phyloP scores from a whole-genome alignment of 2,797 vertebrate genomes.

The Myioborus melanocephalus region DNA sequence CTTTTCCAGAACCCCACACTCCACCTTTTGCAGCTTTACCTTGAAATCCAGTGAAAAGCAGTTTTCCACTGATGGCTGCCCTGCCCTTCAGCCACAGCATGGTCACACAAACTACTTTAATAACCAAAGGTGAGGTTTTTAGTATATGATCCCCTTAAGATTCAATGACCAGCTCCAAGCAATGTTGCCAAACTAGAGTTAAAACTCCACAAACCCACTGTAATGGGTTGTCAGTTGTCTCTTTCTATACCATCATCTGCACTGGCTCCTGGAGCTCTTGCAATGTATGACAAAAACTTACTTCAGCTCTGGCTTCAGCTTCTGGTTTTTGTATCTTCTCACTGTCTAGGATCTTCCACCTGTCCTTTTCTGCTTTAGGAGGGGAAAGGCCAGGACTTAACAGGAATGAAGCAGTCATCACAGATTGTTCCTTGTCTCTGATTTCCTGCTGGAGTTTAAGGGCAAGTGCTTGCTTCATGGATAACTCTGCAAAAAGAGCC shows the following conservation, averaged over 20 bases:
- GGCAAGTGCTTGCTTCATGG: conserved; percentile 83
- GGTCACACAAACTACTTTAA: not conserved
- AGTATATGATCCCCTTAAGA: not conserved
- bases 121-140: not conserved
- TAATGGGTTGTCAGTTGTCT: not conserved
- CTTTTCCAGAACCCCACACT: not conserved
- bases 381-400: conserved; percentile 83
- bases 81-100: not conserved
- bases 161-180: not conserved
- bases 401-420: conserved; percentile 79
- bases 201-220: not conserved
- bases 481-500: conserved; percentile 86
- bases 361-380: conserved; percentile 80
- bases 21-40: not conserved
- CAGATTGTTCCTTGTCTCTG: conserved; percentile 79
- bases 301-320: conserved; percentile 76
- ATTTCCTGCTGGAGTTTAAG: conserved; percentile 85
- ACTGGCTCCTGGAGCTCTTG: not conserved
- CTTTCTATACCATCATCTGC: not conserved
- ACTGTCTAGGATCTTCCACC: conserved; percentile 76
- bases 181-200: not conserved
- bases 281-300: conserved; percentile 38
- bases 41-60: not conserved
- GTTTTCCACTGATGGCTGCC: not conserved
- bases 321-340: conserved; percentile 75